Base-by-base conservation (phyloP, 2,113 vertebrate species). In the Tamias sibiricus region DNA sequence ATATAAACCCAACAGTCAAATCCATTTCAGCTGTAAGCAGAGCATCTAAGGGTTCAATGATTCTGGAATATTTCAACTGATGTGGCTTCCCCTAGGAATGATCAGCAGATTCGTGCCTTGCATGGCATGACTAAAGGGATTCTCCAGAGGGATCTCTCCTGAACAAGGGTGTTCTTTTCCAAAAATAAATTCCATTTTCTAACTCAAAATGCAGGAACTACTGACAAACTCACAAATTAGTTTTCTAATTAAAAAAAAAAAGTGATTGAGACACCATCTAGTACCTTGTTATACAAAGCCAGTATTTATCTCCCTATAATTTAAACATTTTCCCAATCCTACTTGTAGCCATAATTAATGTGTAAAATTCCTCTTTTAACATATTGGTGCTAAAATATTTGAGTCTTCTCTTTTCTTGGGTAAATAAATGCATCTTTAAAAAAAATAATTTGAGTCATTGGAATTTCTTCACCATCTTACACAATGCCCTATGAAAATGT, bases 121-220 rank as follows among this genome's bases (percentile, higher is more conserved):
- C 24, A n/a, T 74, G 74, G 30, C 52, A 26, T 82, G n/a, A 80
- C 69, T 90, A n/a, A 79, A 87, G 9, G 16, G 12, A 32, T n/a
- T 96, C 84, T 69, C 32, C 62, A 69, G 26, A 91, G 90, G 30
- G 32, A 77, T 71, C 8, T 17, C n/a, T 69, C 37, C n/a, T 47
- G 32, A 84, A 85, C 35, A 66, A 91, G n/a, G 8, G 8, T 42
- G 42, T 66, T 86, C 16, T 93, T 9, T 74, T 85, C 20, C 47
- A 90, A 91, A 82, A 42, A 37, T 28, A 89, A 77, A 88, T 94
- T n/a, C 10, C 22, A 16, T 93, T 95, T 72, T 91, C 17, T 87
- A 64, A 94, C 12, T 74, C 28, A 44, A n/a, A 80, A 80, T n/a
- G 22, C 30, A 91, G 47, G 91, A 93, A 88, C 42, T 79, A 0